Base-by-base conservation (phyloP, 2,888 invertebrate species). In the Gandaritis pyraliata region DNA sequence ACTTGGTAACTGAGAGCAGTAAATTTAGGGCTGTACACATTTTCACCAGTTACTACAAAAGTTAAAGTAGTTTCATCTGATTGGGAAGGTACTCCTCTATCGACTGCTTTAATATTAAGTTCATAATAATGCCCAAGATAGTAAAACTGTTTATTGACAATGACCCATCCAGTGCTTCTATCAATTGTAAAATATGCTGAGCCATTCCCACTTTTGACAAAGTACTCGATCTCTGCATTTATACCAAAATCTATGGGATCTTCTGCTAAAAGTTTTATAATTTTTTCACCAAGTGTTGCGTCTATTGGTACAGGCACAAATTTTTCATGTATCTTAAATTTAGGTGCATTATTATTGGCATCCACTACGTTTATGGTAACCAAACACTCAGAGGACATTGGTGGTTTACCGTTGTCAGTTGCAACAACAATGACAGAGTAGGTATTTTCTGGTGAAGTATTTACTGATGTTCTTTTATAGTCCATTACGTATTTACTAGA, bases 341-440 rank as follows among this genome's bases (percentile, higher is more conserved):
- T 94, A 0, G 98, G 98, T 7, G 97, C 94, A 82, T 98, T 97
- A 80, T 98, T 97, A 82, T 98, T 98, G 4, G 97, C 97, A 83
- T 98, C 98, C 0, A 98, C 96, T 0, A 98, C 95, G 78, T 96
- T 97, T 30, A 98, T 95, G 46, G 96, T 95, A 0, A 98, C 96
- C 36, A 96, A 90, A 72, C 97, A 96, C 85, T 97, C 97, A 0
- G 98, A 97, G 36, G 97, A 97, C 94, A 98, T 95, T 0, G 98
- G 98, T 0, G 98, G 98, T 82, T 97, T 98, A 0, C 98, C 99
- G 77, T 98, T 97, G 85, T 99, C 98, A 0, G 96, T 97, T 0
- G 98, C 98, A 1, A 98, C 88, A n/a, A 98, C 95, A 2, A 96
- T 95, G n/a, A 98, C 88, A 0, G 96, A 94, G 80, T 98, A 98